Evolutionary conservation across 1,140 invertebrate genomes (phyloP), one percentile per base, ranked within the genome.

Genomic region (Bombus waltoni): DNA sequence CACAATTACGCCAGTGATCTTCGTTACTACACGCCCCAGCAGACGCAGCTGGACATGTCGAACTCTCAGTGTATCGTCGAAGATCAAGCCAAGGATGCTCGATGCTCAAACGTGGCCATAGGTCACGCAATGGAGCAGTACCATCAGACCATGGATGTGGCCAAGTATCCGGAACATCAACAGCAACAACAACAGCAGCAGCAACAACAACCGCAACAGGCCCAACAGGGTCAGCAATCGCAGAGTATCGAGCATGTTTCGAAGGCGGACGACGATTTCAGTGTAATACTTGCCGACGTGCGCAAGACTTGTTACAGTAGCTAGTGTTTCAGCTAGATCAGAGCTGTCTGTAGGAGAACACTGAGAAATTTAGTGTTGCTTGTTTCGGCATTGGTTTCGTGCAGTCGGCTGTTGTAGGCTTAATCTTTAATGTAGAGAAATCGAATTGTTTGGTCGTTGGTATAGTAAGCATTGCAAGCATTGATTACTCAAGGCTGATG

Each of bases 251-350:
- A 96, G 42, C 93, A 96, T 40, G 90, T 92, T n/a, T 94, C 96
- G 38, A 97, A 97, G 88, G 94, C 96, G 2, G 97, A 98, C 76
- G 97, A 98, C 85, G 97, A 98, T 92, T 98, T 98, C 94, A 98
- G 97, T 95, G 97, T 98, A 86, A 98, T 98, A 90, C 94, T 98
- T 66, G 98, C 98, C 5, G 97, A 97, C 86, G 97, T 98, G 65
- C 96, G 98, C 83, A 98, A 98, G 93, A 98, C 98, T 42, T 98
- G 97, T 94, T 98, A 98, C 95, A 98, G 97, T 96, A 98, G 97
- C 95, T 98, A 94, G 94, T 94, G 84, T 84, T 87, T 88, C 42
- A 25, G 18, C 44, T 75, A 75, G 44, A 75, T 11, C 32, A 35
- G 73, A 53, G 32, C 44, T 53, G 73, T 75, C 32, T 42, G 18